Conservation (phyloP, 1,140 invertebrate genomes). For the Dendroctonus valens region DNA sequence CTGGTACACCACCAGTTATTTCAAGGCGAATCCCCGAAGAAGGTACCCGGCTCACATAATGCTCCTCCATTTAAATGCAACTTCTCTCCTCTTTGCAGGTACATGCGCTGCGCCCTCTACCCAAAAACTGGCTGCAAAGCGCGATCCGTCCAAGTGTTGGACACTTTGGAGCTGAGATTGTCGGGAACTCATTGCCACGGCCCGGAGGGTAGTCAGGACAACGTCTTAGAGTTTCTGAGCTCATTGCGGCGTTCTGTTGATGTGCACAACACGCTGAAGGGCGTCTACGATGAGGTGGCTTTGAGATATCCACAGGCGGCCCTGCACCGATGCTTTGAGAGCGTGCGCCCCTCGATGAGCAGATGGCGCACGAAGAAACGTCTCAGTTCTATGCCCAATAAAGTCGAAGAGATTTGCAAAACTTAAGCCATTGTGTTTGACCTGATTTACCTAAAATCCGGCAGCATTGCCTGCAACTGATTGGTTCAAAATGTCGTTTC, state of each 20-base stretch:
- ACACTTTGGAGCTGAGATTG: conserved; percentile 7
- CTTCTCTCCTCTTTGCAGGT: conserved; percentile 12
- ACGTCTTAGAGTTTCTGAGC: conserved; percentile 4
- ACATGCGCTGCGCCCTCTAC: conserved; percentile 20
- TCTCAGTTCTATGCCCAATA: too few species aligned
- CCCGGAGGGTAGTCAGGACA: conserved; percentile 5
- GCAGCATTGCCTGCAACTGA: too few species aligned
- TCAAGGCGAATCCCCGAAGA: conserved; percentile 11
- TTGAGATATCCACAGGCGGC: conserved; percentile 8
- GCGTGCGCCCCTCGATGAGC: conserved; percentile 14
- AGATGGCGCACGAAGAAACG: conserved; percentile 15
- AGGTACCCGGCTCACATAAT: too few species aligned
- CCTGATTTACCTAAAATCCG: too few species aligned
- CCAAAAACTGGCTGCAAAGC: conserved; percentile 18
- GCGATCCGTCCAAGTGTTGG: conserved; percentile 11
- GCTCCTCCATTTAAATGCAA: background rate
- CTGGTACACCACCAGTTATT: conserved; percentile 25
- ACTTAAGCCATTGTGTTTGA: too few species aligned
- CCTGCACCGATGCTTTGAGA: conserved; percentile 12
- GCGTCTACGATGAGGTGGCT: conserved; percentile 23
- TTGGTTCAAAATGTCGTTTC: too few species aligned
- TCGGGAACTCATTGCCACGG: conserved; percentile 11
- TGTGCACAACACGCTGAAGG: conserved; percentile 9
- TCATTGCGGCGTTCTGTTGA: conserved; percentile 10
- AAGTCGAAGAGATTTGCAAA: too few species aligned